Base-by-base conservation (phyloP, 2,113 vertebrate species). In the Progne subis region DNA sequence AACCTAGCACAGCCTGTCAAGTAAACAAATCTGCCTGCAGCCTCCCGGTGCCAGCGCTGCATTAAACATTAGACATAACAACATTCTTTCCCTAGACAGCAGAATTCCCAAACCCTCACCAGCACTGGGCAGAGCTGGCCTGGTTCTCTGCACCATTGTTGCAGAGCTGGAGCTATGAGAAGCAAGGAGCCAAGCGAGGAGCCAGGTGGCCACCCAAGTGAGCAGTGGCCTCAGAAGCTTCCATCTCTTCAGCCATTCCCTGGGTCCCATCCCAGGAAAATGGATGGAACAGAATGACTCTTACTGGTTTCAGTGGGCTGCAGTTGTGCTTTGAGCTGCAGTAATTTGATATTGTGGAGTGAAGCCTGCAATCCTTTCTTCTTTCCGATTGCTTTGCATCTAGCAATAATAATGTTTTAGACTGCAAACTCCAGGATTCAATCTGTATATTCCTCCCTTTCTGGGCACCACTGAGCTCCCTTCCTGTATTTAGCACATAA, bases 41-140 rank as follows among this genome's bases (percentile, higher is more conserved):
- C 25, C 68, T 75, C 23, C 44, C 0, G 2, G 92, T 94, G 95
- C 93, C 92, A 96, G 90, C 11, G 4, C 85, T 16, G 82, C 68
- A 90, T 92, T 96, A 96, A 93, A 92, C 11, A 3, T 68, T 78
- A 96, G 95, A 96, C 93, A 96, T 78, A 95, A 96, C 92, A 96
- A 95, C 92, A 94, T 96, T 93, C 88, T 86, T 94, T 83, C 46
- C 60, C 41, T 8, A 80, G 81, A 95, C 89, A 76, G 81, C 3
- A 1, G 76, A 79, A 76, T 76, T 81, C 90, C 59, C 76, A 2
- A 92, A 43, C 24, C 59, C 26, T 77, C 82, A 86, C 18, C 34
- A 74, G 47, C 29, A 19, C 20, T 0, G 11, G 55, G 81, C 49
- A 95, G 71, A 74, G 65, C n/a, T 50, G 34, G 46, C 20, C 29